Conservation (phyloP, 2,888 invertebrate species). For the Sminthurides aquaticus region DNA sequence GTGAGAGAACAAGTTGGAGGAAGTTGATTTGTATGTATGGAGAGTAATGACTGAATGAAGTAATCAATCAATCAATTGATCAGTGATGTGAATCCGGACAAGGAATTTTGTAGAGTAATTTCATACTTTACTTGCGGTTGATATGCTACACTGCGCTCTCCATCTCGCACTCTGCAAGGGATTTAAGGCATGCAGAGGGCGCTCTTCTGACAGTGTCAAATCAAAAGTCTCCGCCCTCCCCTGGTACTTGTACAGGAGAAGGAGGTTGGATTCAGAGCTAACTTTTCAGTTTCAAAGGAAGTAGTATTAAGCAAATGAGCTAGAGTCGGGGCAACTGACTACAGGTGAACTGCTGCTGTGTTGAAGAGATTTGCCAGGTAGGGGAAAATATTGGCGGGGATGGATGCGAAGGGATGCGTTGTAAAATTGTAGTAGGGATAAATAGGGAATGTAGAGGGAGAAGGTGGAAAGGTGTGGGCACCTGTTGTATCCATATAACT, state of each 20-base stretch:
- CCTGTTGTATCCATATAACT: not conserved
- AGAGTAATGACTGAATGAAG: constrained; percentile 4
- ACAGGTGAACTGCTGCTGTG: no score
- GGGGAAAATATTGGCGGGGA: no score
- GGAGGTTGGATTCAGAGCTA: no score
- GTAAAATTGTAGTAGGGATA: not conserved
- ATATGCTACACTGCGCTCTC: not conserved
- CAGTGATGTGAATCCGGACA: constrained; percentile 1
- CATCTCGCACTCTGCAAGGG: not conserved
- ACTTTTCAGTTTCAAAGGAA: no score
- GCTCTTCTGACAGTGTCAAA: not conserved
- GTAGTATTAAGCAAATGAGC: no score
- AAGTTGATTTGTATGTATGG: not conserved
- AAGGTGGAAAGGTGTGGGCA: not conserved
- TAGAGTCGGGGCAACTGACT: no score
- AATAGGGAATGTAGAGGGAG: not conserved
- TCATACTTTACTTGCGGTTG: not conserved
- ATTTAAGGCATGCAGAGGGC: no score
- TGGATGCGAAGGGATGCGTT: no score
- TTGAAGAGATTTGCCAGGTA: no score
- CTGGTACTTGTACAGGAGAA: no score
- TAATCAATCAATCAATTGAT: constrained; percentile 8
- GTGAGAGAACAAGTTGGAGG: not conserved
- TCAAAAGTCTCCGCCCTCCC: no score
- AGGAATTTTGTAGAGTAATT: not conserved